Evolutionary conservation across 2,113 vertebrate species (phyloP).

Genomic region (Epinephelus lanceolatus): DNA sequence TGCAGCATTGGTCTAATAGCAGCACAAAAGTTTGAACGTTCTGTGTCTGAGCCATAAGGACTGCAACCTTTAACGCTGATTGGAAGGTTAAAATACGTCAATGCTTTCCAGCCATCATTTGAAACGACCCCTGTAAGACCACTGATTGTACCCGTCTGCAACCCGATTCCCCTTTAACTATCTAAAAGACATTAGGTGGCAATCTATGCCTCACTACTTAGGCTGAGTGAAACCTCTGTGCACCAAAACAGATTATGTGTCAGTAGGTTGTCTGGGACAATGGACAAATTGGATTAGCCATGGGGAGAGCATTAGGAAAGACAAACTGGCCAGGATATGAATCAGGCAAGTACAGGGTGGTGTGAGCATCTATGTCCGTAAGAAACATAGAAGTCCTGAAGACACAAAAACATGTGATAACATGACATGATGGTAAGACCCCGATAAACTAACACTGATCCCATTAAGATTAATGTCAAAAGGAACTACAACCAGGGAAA

Average conservation of each 20-base stretch:
- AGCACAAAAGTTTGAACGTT: background rate
- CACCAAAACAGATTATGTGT: slow-evolving; percentile 28
- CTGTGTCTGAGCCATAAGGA: background rate
- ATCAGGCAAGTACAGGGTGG: slow-evolving; percentile 35
- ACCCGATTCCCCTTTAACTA: background rate
- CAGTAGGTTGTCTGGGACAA: slow-evolving; percentile 17
- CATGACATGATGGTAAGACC: slow-evolving; percentile 30
- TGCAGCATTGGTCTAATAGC: background rate
- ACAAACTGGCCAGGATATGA: slow-evolving; percentile 41
- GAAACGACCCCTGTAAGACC: background rate
- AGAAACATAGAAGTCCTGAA: slow-evolving; percentile 57
- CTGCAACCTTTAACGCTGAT: background rate
- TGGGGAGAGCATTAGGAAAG: slow-evolving; percentile 17
- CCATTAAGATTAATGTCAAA: slow-evolving; percentile 2
- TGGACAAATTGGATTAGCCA: slow-evolving; percentile 39
- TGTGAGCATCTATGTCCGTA: slow-evolving; percentile 62
- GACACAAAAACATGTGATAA: slow-evolving; percentile 17
- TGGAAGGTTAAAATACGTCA: background rate
- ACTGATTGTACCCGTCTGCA: background rate
- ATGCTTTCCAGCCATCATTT: background rate
- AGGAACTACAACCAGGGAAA: slow-evolving; percentile 8
- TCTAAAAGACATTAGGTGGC: slow-evolving; percentile 2
- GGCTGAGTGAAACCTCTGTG: background rate
- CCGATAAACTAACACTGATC: background rate
- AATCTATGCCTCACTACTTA: background rate